Percentiles rank a stretch among this genome's conserved stretches.
Evolutionary conservation across 92 coral and sea anemone species (phyloP).

Genomic region (Muricea muricata): DNA sequence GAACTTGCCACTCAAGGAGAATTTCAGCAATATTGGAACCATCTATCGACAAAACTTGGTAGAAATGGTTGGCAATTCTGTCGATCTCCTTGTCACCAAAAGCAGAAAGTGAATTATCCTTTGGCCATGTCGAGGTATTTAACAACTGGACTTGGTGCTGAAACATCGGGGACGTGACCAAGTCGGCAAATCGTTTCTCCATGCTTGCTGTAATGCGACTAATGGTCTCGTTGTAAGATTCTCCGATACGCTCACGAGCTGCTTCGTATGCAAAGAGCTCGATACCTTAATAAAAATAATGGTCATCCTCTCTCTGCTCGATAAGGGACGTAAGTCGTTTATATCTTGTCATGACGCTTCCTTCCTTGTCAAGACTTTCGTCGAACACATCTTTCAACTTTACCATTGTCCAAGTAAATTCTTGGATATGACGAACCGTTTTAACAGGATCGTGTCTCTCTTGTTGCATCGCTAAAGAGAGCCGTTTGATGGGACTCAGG

Average conservation of each 20-base stretch:
- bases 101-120: neutral
- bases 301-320: slow-evolving; percentile 14
- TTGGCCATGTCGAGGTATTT: neutral
- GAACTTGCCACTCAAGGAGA: too few species aligned
- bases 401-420: slow-evolving; percentile 7
- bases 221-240: neutral
- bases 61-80: slow-evolving; percentile 10
- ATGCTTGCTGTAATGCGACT: slow-evolving; percentile 18
- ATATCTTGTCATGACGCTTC: neutral
- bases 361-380: slow-evolving; percentile 2
- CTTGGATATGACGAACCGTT: slow-evolving; percentile 14
- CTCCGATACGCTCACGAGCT: neutral
- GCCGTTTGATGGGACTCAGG: slow-evolving; percentile 9
- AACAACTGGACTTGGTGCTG: slow-evolving; percentile 22
- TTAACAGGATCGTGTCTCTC: slow-evolving; percentile 15
- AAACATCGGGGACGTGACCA: slow-evolving; percentile 6
- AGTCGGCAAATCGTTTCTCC: slow-evolving; percentile 33
- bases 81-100: slow-evolving; percentile 3
- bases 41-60: neutral
- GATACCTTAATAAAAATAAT: slow-evolving; percentile 1
- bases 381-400: neutral
- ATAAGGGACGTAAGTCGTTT: neutral
- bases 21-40: slow-evolving; percentile 20
- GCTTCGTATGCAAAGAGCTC: neutral
- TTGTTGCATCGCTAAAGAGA: slow-evolving; percentile 1